Evolutionary conservation across 1,140 invertebrate genomes (phyloP), one percentile per base, ranked within the genome.

Genomic region (Drosophila mojavensis): DNA sequence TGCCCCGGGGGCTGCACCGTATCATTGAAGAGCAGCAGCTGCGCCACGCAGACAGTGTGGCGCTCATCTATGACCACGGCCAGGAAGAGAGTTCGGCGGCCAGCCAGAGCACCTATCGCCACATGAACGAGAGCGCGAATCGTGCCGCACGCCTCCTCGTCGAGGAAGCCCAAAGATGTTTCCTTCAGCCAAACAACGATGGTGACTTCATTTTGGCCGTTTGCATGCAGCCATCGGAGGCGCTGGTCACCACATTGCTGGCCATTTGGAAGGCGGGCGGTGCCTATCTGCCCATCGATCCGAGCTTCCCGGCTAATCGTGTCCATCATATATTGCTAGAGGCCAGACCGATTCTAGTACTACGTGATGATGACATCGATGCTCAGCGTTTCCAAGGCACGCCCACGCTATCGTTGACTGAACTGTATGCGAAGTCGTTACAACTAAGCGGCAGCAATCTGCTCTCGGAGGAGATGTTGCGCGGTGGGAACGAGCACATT

Each of bases 241-340:
- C 94, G 20, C 93, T 97, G 20, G 94, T 97, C 1, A 93, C 94
- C 0, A 92, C 94, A 0, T 91, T 98, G 20, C 88, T 97, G 62
- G 95, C 96, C 10, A 95, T 96, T 48, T 95, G 96, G 94, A 98
- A 98, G 93, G 93, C 95, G 0, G 97, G 97, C 0, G 96, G 95
- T 48, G 95, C 96, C 0, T 98, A 97, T 91, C 91, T 98, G 36
- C 97, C 97, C 0, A 93, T 98, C 60, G 97, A 97, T 88, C 94
- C 95, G 1, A 94, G 94, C 53, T 97, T 97, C 79, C 96, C 97
- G 0, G 94, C 93, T 13, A 94, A 94, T 17, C 94, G 97, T 69
- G 94, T 97, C 6, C 93, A 95, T 26, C 96, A 97, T 83, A 97
- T 98, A 61, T 91, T 97, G 7, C 92, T 94, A 26, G 97, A 98